Percentiles rank a stretch among this genome's conserved stretches.
Conservation (phyloP, 1,140 invertebrate genomes). For the Eufriesea mexicana region DNA sequence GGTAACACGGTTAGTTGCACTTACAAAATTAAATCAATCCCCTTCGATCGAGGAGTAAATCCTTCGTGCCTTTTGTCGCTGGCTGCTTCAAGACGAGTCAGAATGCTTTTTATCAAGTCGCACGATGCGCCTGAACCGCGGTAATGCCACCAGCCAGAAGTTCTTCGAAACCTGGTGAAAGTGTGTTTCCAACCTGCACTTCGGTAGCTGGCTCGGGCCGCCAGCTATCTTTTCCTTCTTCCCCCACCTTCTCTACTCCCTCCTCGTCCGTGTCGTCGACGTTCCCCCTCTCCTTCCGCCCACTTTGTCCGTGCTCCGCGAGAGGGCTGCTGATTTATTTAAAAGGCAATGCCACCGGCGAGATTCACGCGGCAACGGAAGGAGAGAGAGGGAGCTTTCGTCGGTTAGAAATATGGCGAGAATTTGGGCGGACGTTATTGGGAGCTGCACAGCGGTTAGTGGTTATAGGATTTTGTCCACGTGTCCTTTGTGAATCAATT, state of each 20-base stretch:
- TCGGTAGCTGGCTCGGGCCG: constrained; percentile 1
- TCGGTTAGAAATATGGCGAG: constrained; percentile 1
- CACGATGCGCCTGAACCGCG: constrained; percentile 21
- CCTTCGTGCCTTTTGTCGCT: neutral
- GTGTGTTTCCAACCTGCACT: constrained; percentile 34
- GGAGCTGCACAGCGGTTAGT: neutral
- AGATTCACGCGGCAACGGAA: constrained; percentile 27
- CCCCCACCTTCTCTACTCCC: neutral
- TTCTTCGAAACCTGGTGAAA: constrained; percentile 47
- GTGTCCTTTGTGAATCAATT: neutral
- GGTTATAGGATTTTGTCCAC: neutral
- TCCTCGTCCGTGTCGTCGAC: neutral
- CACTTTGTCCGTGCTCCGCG: constrained; percentile 34
- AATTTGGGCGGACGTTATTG: neutral
- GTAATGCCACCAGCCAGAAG: constrained; percentile 41
- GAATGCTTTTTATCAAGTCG: constrained; percentile 57
- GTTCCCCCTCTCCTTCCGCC: constrained; percentile 2
- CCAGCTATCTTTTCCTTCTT: constrained; percentile 3
- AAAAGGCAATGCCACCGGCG: constrained; percentile 50
- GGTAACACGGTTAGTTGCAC: neutral
- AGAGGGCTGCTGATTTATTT: constrained; percentile 64
- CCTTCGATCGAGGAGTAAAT: constrained; percentile 21
- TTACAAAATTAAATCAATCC: constrained; percentile 39
- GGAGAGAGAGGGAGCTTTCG: neutral
- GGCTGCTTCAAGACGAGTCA: neutral